Conservation (phyloP, 2,113 vertebrate genomes). For the Platanista minor region DNA sequence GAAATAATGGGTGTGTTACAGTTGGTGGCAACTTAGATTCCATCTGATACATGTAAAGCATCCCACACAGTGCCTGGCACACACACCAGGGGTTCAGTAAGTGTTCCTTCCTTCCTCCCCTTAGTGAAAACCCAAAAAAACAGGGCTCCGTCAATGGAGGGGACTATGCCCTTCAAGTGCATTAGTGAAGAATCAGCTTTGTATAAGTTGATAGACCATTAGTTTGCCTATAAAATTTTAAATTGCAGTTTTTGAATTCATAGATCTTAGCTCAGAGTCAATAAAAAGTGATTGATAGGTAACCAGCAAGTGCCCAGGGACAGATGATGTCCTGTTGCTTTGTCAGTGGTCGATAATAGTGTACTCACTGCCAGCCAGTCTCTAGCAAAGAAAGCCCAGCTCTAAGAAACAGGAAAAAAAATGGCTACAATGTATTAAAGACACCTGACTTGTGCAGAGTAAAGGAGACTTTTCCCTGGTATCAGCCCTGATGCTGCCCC, state of each 20-base stretch:
- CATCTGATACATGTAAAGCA: neutral
- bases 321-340: conserved; percentile 38
- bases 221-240: conserved; percentile 58
- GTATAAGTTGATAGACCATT: conserved; percentile 10
- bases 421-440: neutral
- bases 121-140: neutral
- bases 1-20: neutral
- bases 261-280: conserved; percentile 55
- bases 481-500: neutral
- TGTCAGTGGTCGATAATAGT: conserved; percentile 39
- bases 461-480: neutral
- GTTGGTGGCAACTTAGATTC: neutral
- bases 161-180: neutral
- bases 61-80: neutral
- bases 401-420: neutral
- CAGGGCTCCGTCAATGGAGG: neutral
- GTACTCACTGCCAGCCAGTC: neutral
- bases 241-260: conserved; percentile 52
- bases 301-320: neutral
- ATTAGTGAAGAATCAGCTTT: conserved; percentile 58
- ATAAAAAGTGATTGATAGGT: conserved; percentile 58
- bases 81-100: neutral
- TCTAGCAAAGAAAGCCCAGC: neutral
- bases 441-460: neutral
- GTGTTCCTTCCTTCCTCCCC: neutral